Evolutionary conservation across 2,888 invertebrate species (phyloP).

Genomic region (Thecocarcelia acutangulata): DNA sequence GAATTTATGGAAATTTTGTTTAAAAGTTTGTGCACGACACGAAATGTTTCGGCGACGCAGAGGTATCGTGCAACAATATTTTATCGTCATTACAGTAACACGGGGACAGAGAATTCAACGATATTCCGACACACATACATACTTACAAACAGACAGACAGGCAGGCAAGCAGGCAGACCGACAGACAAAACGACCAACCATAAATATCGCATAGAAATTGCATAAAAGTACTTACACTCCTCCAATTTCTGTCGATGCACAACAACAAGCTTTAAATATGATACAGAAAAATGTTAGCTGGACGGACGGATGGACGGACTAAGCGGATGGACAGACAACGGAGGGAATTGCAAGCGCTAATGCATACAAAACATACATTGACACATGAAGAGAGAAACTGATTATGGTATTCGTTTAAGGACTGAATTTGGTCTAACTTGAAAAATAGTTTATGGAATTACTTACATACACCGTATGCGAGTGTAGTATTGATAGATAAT

Average conservation of each 20-base stretch:
- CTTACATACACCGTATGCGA: no score
- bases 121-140: background rate
- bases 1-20: conserved; percentile 70
- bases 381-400: background rate
- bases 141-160: conserved; percentile 1
- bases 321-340: conserved; percentile 8
- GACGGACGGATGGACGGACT: conserved; percentile 10
- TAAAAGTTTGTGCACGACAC: conserved; percentile 48
- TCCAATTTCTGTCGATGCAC: conserved; percentile 45
- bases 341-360: conserved; percentile 44
- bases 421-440: background rate
- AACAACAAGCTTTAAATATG: conserved; percentile 39
- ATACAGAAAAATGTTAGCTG: conserved; percentile 23
- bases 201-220: conserved; percentile 59
- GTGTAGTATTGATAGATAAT: no score
- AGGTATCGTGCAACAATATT: conserved; percentile 32
- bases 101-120: background rate
- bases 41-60: conserved; percentile 45
- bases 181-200: conserved; percentile 23
- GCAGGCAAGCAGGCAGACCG: background rate
- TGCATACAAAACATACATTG: conserved; percentile 28
- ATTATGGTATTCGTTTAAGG: conserved; percentile 6
- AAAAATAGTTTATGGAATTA: background rate
- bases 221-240: conserved; percentile 51
- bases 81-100: conserved; percentile 12